A percentile compares a stretch with the other conserved stretches of the same genome.
Conservation (phyloP, 2,797 vertebrate species). For the Microctenopoma stevenorrisi region DNA sequence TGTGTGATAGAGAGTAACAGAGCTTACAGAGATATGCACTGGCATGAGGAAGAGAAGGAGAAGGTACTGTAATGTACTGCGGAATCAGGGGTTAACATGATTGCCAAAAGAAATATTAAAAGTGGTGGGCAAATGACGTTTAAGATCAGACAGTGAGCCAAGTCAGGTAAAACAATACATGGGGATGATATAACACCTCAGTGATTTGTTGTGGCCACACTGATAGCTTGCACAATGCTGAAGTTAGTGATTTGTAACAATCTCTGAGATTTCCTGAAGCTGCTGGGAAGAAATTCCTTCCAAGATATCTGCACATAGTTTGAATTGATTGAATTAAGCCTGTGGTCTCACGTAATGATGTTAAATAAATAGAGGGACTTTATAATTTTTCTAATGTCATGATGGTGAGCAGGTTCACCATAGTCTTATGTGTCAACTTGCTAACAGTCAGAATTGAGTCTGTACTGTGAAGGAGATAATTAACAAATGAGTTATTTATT, state of each 20-base stretch:
- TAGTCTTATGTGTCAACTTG: no score
- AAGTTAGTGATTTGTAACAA: no score
- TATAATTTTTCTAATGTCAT: no score
- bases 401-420: no score
- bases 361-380: not conserved
- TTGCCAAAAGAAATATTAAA: not conserved
- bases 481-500: no score
- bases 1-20: conserved; percentile 22
- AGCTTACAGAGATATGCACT: conserved; percentile 1
- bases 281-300: not conserved
- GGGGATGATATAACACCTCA: not conserved
- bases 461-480: no score
- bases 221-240: no score
- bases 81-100: not conserved
- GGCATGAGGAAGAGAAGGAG: conserved; percentile 9
- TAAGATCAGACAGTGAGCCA: not conserved
- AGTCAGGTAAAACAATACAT: not conserved
- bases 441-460: no score
- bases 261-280: not conserved
- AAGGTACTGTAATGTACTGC: not conserved
- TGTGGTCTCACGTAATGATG: not conserved
- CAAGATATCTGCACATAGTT: no score
- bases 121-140: not conserved
- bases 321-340: no score
- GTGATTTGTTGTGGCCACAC: conserved; percentile 1